Base-by-base conservation (phyloP, 2,113 vertebrate genomes). In the Emydura subglobosa region DNA sequence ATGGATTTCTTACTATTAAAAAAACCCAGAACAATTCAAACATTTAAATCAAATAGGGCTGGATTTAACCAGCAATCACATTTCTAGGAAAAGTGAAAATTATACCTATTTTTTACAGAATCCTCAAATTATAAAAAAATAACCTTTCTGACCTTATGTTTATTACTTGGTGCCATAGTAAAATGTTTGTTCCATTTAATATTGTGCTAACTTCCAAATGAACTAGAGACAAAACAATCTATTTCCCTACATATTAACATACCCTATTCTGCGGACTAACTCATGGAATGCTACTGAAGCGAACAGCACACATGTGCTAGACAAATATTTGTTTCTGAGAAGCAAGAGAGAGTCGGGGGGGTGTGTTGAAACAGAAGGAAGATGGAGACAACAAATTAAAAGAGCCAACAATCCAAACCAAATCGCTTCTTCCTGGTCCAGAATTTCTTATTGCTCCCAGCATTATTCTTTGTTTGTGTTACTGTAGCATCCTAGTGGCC, bases 1-100 rank as follows among this genome's bases (percentile, higher is more conserved):
- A 99, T 1, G 99, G 99, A 91, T 99, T 99, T 97, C 99, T 99
- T 98, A 99, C 99, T 99, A 50, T 2, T 87, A 47, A 87, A 85
- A 92, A 80, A 10, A 0, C 0, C 6, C 29, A 89, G 55, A 10
- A 2, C 81, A 89, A 22, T 50, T 4, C 55, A 89, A 39, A 12
- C 55, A 82, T n/a, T 44, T 87, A 42, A 85, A 1, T 11, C 19
- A 34, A 72, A 72, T 39, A 39, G n/a, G 65, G 65, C 19, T 72
- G 65, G 19, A 72, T 72, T 39, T 72, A n/a, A 72, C 65, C n/a
- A 39, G 65, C 65, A 72, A 39, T 6, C 4, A 17, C 10, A 1
- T 17, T 49, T 83, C 25, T 44, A 83, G 81, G 72, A 13, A 14
- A 81, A 87, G 16, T 50, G 25, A 88, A 79, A 47, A 31, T 6